A percentile compares a stretch with the other conserved stretches of the same genome.
Conservation (phyloP, 2,113 vertebrate genomes). For the Rostratula benghalensis region DNA sequence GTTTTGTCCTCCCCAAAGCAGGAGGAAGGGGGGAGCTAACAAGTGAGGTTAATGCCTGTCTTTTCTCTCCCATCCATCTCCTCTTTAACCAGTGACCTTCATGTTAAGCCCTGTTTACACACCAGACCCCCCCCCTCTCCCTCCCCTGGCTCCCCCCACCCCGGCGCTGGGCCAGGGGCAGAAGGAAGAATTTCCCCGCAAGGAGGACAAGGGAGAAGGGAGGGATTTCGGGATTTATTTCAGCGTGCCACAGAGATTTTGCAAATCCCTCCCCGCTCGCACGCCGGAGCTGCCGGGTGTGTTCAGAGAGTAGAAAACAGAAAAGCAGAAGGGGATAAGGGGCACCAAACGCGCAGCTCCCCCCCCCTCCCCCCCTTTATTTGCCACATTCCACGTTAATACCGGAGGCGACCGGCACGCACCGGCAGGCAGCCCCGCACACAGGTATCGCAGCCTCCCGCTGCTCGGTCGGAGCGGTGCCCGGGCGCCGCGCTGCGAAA, state of each 20-base stretch:
- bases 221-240: constrained; percentile 20
- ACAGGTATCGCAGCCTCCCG: neutral
- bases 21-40: neutral
- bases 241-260: neutral
- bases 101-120: constrained; percentile 57
- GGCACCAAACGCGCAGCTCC: neutral
- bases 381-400: neutral
- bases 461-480: neutral
- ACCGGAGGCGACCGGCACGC: neutral
- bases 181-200: neutral
- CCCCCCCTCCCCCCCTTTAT: neutral
- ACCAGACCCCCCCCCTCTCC: neutral
- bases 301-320: neutral
- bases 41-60: constrained; percentile 38
- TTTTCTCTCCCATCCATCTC: constrained; percentile 38
- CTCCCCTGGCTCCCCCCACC: neutral
- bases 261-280: neutral
- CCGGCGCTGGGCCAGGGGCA: constrained; percentile 12
- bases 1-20: constrained; percentile 43
- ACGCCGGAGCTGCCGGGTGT: neutral
- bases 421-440: neutral
- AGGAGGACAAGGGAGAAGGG: neutral
- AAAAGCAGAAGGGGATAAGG: neutral
- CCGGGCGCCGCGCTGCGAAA: neutral
- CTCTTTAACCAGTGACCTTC: constrained; percentile 61